Conservation (phyloP, 2,797 vertebrate species). For the Rhincodon typus region DNA sequence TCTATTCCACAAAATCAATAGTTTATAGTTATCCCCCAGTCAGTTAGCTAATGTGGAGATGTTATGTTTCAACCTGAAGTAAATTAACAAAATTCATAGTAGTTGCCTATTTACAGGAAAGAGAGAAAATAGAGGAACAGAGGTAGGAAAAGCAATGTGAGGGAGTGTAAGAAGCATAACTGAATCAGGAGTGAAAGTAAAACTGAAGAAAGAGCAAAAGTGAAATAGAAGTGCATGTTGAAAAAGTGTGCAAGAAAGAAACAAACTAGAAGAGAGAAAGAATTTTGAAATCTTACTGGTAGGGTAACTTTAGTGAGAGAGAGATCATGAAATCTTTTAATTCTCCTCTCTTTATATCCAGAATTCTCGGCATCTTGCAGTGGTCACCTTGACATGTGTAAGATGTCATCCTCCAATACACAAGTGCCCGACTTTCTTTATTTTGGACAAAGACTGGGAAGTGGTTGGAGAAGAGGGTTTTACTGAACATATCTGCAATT, state of each 20-base stretch:
- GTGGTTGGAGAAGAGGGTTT: background rate
- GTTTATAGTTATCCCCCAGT: background rate
- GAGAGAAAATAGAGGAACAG: background rate
- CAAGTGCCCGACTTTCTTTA: background rate
- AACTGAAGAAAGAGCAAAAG: background rate
- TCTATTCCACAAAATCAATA: background rate
- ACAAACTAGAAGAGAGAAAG: background rate
- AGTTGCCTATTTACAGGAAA: background rate
- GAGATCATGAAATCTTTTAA: background rate
- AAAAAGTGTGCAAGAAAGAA: background rate
- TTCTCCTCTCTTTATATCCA: too few species aligned
- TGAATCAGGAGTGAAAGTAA: background rate
- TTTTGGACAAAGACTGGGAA: background rate
- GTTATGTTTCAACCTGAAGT: background rate
- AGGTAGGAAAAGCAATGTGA: background rate
- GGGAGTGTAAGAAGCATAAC: background rate
- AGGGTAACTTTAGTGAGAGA: background rate
- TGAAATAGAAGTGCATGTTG: background rate
- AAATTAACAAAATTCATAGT: background rate
- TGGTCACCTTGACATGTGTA: background rate
- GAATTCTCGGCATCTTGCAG: too few species aligned
- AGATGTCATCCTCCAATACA: background rate
- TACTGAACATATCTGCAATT: background rate
- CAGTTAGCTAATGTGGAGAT: background rate
- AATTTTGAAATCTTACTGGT: background rate